Conservation (phyloP, 2,888 invertebrate genomes). For the Leptopilina drosophilae region DNA sequence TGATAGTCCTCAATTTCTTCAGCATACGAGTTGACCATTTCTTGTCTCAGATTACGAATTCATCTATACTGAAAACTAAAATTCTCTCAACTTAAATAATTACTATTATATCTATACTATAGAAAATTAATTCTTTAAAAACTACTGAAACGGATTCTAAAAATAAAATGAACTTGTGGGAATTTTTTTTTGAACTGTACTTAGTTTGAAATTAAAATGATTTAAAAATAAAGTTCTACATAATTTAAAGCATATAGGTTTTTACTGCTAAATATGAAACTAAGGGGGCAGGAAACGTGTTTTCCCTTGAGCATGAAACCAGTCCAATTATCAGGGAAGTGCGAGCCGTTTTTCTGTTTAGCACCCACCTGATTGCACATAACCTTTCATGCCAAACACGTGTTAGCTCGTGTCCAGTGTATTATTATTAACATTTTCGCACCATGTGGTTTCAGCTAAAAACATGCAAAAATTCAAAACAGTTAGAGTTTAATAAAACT, state of each 20-base stretch:
- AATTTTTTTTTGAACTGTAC: too few species aligned
- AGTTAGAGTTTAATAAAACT: not conserved
- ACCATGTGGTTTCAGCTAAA: not conserved
- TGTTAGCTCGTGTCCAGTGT: constrained; percentile 64
- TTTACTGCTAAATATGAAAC: constrained; percentile 6
- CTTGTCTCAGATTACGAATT: too few species aligned
- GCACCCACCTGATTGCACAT: constrained; percentile 71
- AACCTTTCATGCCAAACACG: constrained; percentile 51
- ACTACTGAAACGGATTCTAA: too few species aligned
- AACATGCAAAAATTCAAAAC: not conserved
- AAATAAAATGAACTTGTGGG: too few species aligned
- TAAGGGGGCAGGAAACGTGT: constrained; percentile 15
- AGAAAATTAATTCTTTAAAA: too few species aligned
- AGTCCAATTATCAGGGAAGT: constrained; percentile 70
- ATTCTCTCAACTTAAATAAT: too few species aligned
- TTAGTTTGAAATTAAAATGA: not conserved
- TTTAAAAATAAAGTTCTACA: not conserved
- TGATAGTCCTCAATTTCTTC: constrained; percentile 16
- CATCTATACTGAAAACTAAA: too few species aligned
- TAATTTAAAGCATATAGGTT: not conserved
- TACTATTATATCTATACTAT: too few species aligned
- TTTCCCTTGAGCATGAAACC: constrained; percentile 45
- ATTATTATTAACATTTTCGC: constrained; percentile 63
- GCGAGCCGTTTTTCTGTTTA: constrained; percentile 71
- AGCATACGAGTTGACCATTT: not conserved